These are phyloP conservation scores for Agrochola litura DNA, from an alignment of 2,888 invertebrate genomes.

Conservation along the genomic window DNA sequence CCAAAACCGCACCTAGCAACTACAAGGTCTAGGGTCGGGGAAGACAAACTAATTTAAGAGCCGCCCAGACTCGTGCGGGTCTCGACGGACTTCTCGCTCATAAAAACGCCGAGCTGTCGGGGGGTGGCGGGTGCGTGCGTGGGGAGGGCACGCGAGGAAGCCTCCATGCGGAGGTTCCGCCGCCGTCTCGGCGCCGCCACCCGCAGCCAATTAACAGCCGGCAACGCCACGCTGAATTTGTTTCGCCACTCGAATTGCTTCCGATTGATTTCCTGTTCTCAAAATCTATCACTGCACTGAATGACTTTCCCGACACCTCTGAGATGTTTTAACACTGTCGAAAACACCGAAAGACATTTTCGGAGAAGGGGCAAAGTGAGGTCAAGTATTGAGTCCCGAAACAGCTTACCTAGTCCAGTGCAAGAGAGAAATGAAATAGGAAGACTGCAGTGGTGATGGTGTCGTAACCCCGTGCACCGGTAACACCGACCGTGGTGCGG, in stretches of 20 bases:
- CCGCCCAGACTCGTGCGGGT: slow-evolving; percentile 82
- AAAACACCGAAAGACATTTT: slow-evolving; percentile 19
- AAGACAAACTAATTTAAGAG: slow-evolving; percentile 86
- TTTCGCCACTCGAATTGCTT: slow-evolving; percentile 88
- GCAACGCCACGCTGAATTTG: slow-evolving; percentile 88
- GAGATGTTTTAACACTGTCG: slow-evolving; percentile 51
- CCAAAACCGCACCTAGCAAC: slow-evolving; percentile 75
- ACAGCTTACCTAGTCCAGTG: slow-evolving; percentile 59
- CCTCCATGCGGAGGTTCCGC: slow-evolving; percentile 90
- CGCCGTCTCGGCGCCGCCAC: slow-evolving; percentile 90
- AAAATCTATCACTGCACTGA: slow-evolving; percentile 73
- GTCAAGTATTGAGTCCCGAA: slow-evolving; percentile 41
- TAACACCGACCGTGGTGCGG: slow-evolving; percentile 81
- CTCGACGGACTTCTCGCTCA: slow-evolving; percentile 85
- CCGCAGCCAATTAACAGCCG: slow-evolving; percentile 90
- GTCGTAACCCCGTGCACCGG: slow-evolving; percentile 85
- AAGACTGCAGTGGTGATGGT: slow-evolving; percentile 80
- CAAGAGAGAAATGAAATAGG: slow-evolving; percentile 62
- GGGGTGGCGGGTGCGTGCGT: slow-evolving; percentile 81
- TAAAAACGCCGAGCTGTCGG: slow-evolving; percentile 85
- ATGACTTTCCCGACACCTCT: slow-evolving; percentile 68
- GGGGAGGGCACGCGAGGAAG: slow-evolving; percentile 80
- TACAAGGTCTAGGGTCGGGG: slow-evolving; percentile 71
- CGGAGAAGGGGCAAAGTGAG: slow-evolving; percentile 18
- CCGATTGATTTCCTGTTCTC: slow-evolving; percentile 88